Evolutionary conservation across 1,140 invertebrate species (phyloP).

Genomic region (Zaprionus gabonicus): DNA sequence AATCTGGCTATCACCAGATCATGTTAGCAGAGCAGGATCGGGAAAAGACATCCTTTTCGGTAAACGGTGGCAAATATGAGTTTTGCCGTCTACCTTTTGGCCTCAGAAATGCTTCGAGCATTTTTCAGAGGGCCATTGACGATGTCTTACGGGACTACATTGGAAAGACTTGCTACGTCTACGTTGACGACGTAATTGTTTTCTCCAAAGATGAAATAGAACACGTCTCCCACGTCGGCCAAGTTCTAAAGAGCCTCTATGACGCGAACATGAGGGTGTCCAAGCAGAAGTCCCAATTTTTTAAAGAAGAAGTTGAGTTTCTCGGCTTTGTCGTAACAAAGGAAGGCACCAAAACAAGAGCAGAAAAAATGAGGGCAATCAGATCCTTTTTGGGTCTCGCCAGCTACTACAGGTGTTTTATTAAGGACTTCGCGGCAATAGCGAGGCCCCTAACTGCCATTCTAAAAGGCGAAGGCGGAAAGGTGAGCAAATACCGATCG

Average conservation of each 20-base stretch:
- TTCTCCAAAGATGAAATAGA: not conserved
- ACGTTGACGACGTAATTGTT: not conserved
- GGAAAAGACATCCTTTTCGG: not conserved
- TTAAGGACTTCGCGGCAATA: not conserved
- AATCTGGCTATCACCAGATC: not conserved
- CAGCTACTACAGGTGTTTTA: not conserved
- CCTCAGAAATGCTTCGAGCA: not conserved
- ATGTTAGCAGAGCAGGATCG: not conserved
- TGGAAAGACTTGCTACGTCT: not conserved
- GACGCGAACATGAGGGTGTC: not conserved
- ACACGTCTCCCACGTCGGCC: not conserved
- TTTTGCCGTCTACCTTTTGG: not conserved
- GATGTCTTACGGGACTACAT: not conserved
- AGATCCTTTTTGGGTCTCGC: not conserved
- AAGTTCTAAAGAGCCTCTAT: not conserved
- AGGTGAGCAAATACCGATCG: too few relatives aligned
- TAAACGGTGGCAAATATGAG: not conserved
- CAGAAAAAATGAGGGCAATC: slow-evolving; percentile 17
- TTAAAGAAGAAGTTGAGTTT: slow-evolving; percentile 15
- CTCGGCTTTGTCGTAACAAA: too few relatives aligned
- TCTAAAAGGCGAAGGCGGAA: too few relatives aligned
- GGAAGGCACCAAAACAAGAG: slow-evolving; percentile 5
- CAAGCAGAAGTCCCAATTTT: not conserved
- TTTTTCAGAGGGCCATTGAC: not conserved
- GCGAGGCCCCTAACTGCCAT: not conserved